These are phyloP conservation scores for Delphinapterus leucas DNA, from an alignment of 2,113 vertebrate genomes.

Conservation along the genomic window DNA sequence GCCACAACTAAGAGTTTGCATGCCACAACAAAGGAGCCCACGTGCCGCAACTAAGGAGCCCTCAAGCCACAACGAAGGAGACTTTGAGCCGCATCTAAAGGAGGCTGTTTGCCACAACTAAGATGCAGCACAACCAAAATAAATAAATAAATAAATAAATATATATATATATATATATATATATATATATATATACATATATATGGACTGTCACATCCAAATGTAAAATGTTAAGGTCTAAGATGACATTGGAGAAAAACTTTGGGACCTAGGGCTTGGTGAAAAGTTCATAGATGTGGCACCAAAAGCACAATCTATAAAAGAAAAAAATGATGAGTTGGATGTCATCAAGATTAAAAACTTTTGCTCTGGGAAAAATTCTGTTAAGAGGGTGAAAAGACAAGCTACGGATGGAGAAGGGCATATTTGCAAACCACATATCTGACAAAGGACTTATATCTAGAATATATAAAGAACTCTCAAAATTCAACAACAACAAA, in stretches of 20 bases:
- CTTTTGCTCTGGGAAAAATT: not conserved
- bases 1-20: too few species aligned
- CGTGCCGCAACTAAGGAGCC: too few species aligned
- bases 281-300: not conserved
- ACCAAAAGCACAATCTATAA: not conserved
- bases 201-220: not conserved
- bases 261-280: not conserved
- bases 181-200: too few species aligned
- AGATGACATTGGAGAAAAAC: not conserved
- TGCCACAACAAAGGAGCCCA: too few species aligned
- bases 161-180: too few species aligned
- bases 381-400: not conserved
- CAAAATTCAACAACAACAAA: not conserved
- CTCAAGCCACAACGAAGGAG: too few species aligned
- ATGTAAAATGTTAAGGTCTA: not conserved
- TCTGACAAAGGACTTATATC: not conserved
- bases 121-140: too few species aligned
- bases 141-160: too few species aligned
- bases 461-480: not conserved
- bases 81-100: too few species aligned
- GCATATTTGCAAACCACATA: not conserved
- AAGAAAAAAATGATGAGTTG: not conserved
- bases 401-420: not conserved
- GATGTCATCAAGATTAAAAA: not conserved
- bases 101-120: too few species aligned